Evolutionary conservation across 2,888 invertebrate genomes (phyloP).

Genomic region (Chymomyza amoena): DNA sequence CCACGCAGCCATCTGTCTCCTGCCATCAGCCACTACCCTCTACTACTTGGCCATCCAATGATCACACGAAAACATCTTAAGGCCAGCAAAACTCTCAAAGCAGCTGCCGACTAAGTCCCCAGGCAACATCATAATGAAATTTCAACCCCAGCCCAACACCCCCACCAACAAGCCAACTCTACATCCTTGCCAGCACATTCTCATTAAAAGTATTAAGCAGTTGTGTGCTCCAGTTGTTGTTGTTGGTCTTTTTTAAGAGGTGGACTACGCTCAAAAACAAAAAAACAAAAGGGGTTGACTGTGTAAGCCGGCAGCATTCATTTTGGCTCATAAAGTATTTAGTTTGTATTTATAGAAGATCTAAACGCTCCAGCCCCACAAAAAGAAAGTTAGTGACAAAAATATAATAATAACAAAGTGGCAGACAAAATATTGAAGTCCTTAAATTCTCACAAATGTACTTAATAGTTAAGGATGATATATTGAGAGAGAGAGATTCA

Average conservation of each 20-base stretch:
- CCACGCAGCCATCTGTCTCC: slow-evolving; percentile 17
- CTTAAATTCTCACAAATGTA: no score
- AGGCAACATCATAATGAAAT: slow-evolving; percentile 74
- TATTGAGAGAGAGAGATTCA: no score
- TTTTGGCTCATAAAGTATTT: not conserved
- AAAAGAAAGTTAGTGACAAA: no score
- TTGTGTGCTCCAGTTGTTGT: slow-evolving; percentile 14
- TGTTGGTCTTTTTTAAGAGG: not conserved
- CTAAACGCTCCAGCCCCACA: no score
- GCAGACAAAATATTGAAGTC: no score
- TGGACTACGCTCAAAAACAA: not conserved
- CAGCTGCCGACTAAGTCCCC: slow-evolving; percentile 51
- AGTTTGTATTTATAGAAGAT: not conserved
- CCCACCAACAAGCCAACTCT: not conserved
- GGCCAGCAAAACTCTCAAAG: slow-evolving; percentile 12
- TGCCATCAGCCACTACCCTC: slow-evolving; percentile 3
- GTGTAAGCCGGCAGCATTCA: not conserved
- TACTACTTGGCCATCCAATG: not conserved
- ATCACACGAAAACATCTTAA: slow-evolving; percentile 14
- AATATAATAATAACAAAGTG: no score
- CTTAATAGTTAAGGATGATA: no score
- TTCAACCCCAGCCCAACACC: slow-evolving; percentile 76
- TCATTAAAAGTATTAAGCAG: slow-evolving; percentile 74
- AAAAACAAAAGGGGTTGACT: not conserved
- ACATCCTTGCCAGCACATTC: slow-evolving; percentile 72